A percentile compares a stretch with the other conserved stretches of the same genome.
Evolutionary conservation across 2,113 vertebrate genomes (phyloP).

Genomic region (Casuarius casuarius): DNA sequence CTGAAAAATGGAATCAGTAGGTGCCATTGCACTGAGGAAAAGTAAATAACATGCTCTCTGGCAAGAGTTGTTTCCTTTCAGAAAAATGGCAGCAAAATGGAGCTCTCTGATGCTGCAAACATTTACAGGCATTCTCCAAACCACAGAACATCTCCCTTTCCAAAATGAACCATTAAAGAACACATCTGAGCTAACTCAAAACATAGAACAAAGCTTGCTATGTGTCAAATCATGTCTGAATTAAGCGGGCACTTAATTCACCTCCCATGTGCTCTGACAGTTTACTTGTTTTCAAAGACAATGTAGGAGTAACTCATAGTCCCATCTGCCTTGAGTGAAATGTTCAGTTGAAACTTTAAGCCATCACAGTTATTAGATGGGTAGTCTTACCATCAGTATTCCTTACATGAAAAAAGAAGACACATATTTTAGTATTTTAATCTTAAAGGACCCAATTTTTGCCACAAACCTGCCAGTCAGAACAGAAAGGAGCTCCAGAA

Average conservation of each 20-base stretch:
- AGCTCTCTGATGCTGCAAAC: background rate
- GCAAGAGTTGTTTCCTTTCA: background rate
- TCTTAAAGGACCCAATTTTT: background rate
- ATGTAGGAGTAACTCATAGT: background rate
- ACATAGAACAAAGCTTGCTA: background rate
- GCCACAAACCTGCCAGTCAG: background rate
- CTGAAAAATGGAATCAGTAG: background rate
- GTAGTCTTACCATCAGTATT: background rate
- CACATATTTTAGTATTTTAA: background rate
- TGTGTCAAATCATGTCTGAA: background rate
- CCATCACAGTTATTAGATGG: background rate
- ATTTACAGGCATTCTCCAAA: background rate
- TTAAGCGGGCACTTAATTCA: background rate
- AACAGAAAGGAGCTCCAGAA: background rate
- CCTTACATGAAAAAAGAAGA: background rate
- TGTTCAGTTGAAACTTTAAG: background rate
- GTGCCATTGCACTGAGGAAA: background rate
- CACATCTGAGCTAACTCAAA: background rate
- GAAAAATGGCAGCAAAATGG: background rate
- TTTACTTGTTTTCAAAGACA: background rate
- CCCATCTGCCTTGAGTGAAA: background rate
- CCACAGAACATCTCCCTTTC: background rate
- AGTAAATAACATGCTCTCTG: background rate
- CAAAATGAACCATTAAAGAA: background rate
- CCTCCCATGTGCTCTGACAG: background rate